Percentiles rank a stretch among this genome's conserved stretches.
Conservation (phyloP, 2,113 vertebrate species). For the Poeciliopsis retropinna region DNA sequence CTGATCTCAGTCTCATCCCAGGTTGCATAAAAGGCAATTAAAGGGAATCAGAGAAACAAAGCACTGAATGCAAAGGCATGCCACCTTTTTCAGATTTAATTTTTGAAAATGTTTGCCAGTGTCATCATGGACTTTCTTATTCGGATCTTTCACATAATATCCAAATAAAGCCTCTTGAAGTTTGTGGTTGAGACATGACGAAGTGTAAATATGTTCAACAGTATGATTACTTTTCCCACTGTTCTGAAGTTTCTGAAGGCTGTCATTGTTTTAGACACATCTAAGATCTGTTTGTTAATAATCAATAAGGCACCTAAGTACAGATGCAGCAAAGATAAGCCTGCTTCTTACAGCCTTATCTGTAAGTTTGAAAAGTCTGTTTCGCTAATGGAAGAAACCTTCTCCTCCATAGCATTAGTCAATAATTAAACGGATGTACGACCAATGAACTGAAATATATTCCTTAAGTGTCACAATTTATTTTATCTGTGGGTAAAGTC, state of each 20-base stretch:
- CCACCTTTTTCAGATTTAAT: background rate
- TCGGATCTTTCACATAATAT: background rate
- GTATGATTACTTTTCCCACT: background rate
- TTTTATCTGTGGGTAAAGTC: conserved; percentile 32
- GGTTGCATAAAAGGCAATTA: background rate
- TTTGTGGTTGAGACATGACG: background rate
- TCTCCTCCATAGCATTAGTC: conserved; percentile 1
- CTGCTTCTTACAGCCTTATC: background rate
- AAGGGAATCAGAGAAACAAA: background rate
- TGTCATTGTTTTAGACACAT: background rate
- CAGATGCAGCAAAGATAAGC: conserved; percentile 15
- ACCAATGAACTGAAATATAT: conserved; percentile 25
- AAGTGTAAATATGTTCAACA: background rate
- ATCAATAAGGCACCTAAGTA: conserved; percentile 16
- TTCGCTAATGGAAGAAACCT: conserved; percentile 5
- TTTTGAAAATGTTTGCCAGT: background rate
- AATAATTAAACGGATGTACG: conserved; percentile 21
- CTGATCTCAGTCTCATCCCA: background rate
- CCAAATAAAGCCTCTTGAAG: background rate
- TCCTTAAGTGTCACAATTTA: conserved; percentile 20
- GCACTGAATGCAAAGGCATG: background rate
- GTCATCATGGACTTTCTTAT: background rate
- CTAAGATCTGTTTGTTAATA: conserved; percentile 12
- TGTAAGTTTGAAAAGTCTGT: conserved; percentile 10
- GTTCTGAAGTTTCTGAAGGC: background rate